Conservation (phyloP, 2,113 vertebrate genomes). For the Otolemur garnettii region DNA sequence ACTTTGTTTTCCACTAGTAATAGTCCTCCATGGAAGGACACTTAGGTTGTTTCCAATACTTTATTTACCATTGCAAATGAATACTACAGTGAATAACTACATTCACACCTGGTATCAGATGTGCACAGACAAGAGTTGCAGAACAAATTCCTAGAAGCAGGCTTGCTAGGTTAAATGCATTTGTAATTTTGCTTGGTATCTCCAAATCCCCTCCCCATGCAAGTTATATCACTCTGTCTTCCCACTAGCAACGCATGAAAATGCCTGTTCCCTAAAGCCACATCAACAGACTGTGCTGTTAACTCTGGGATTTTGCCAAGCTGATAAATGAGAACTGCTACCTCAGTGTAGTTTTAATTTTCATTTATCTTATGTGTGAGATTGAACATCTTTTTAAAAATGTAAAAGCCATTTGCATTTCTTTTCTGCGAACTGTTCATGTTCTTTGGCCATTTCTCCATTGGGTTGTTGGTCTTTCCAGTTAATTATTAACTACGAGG, state of each 20-base stretch:
- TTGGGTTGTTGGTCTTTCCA: constrained; percentile 34
- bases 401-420: constrained; percentile 67
- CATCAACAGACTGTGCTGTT: background rate
- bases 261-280: constrained; percentile 17
- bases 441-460: constrained; percentile 52
- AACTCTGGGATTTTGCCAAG: constrained; percentile 62
- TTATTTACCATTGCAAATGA: background rate
- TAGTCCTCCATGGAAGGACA: background rate
- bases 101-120: rapidly evolving
- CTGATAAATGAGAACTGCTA: constrained; percentile 60
- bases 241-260: background rate
- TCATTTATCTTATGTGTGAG: constrained; percentile 70
- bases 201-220: background rate
- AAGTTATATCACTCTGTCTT: background rate
- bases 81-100: background rate
- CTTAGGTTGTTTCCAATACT: background rate
- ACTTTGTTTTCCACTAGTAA: background rate
- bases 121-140: background rate
- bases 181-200: background rate
- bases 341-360: constrained; percentile 65
- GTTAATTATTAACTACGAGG: constrained; percentile 53
- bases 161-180: background rate
- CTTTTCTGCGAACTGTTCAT: constrained; percentile 50
- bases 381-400: constrained; percentile 64
- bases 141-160: background rate